Evolutionary conservation across 1,140 invertebrate genomes (phyloP), one percentile per base, ranked within the genome.

Genomic region (Hylaeus anthracinus): DNA sequence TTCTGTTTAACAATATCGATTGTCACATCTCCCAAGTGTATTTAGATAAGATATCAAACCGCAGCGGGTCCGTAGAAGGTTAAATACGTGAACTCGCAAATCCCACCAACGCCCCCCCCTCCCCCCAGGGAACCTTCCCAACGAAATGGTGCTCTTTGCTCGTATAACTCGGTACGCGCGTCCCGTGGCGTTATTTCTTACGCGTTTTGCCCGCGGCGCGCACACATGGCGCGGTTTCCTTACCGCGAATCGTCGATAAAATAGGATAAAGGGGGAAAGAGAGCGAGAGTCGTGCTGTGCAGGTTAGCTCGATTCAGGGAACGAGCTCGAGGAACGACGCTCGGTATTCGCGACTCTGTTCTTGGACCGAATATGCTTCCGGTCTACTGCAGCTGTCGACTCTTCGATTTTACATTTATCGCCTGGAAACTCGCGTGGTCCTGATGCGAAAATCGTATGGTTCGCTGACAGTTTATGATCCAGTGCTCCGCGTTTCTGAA

Each of bases 361-460:
- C 64, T 43, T 26, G 67, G 43, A 3, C 3, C 64, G 69, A 82
- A 72, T 86, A 63, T 77, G 72, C 80, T 86, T 64, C 65, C 80
- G 55, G 61, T 41, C 45, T 58, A 48, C 39, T 5, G 15, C 39
- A 48, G 37, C 61, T 73, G 37, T 51, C 51, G 6, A 51, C 60
- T 67, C 43, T 82, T 63, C 56, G 74, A 72, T 78, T 86, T 86
- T 79, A 82, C 39, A 73, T 71, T 79, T 72, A 86, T 82, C 72
- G 72, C 43, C 45, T 8, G 45, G 61, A 37, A 60, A 64, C 48
- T 75, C 73, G 60, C 15, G 15, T 61, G 43, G 60, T 4, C 6
- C 12, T 45, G 39, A 4, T 39, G 41, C 43, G 51, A 70, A 86
- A 70, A 76, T 61, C 63, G 39, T 45, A 58, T 60, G 12, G 12